Base-by-base conservation (phyloP, 1,140 invertebrate species). In the Trypoxylus dichotomus region DNA sequence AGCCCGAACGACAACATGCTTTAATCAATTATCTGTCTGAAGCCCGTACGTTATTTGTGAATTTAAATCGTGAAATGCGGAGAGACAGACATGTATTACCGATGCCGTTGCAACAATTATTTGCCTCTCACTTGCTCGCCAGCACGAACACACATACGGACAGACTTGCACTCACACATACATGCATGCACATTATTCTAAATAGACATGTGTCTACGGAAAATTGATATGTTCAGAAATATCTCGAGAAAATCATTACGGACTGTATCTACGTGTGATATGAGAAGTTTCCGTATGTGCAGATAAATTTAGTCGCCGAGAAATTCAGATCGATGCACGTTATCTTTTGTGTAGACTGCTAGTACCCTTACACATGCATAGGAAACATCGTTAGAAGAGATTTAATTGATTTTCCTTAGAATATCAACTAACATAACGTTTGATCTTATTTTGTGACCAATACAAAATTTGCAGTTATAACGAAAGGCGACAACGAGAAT, bases 1-100 rank as follows among this genome's bases (percentile, higher is more conserved):
- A 41, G 29, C 41, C 8, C 32, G 72, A 43, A 74, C 72, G 72
- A 74, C 72, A 43, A 43, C 41, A 24, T 74, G 29, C 72, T 74
- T 74, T 74, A 74, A 74, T 74, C 72, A 74, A 74, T 74, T 74
- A 74, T 74, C 72, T 74, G 72, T 74, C 72, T 74, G 72, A 43
- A 74, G 60, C 60, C 60, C 60, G 60, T 74, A 74, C 72, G 72
- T 74, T 74, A 37, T 74, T 68, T 68, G 60, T 68, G 72, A 74
- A 74, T 74, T 74, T 74, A 74, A 74, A 74, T 37, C 72, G 72
- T 74, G 72, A 74, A 74, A 74, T 68, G 60, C 60, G 24, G 24
- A 68, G 60, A 68, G 60, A 68, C 60, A 68, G 60, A 68, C 60
- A 68, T 27, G 60, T 68, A 68, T 24, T 68, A 24, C 60, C 24